Evolutionary conservation across 2,888 invertebrate genomes (phyloP), one percentile per base, ranked within the genome.

Genomic region (Oegoconia quadripuncta): DNA sequence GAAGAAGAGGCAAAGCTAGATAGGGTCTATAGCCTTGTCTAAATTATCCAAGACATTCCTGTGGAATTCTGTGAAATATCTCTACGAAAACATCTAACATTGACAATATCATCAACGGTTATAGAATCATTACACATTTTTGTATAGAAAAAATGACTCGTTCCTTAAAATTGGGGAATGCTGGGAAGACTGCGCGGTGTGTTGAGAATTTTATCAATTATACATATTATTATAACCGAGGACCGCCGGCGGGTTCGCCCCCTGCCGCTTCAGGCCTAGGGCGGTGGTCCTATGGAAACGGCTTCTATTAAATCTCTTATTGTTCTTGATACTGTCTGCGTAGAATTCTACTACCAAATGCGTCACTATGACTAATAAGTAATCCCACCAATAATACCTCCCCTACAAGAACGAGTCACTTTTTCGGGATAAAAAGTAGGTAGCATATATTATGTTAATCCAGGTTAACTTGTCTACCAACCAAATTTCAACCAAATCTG

Each of bases 141-240:
- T 57, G 57, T 52, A 43, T 49, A 44, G 58, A 55, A 62, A 51
- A 67, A 64, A 65, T 60, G 48, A 67, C 55, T 60, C 64, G 66
- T 61, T 63, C 60, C 64, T 58, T 55, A 59, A 72, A 64, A 70
- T 63, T 65, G 59, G 66, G 58, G 75, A 75, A 78, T 72, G 70
- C 59, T 55, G 61, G 62, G 61, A 67, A 70, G 70, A 71, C 64
- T 64, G 64, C 63, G 66, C 64, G 66, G 74, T 74, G 69, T 69
- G 70, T 70, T 63, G 71, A 77, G 80, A 74, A 78, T 78, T 75
- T 80, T 76, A 81, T 82, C 79, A 80, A 80, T 80, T 73, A 74
- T 71, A 37, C 27, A 57, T 64, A 68, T 68, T n/a, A n/a, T n/a
- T n/a, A n/a, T n/a, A 60, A 49, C 50, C 50, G 46, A 45, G 50